Percentiles rank a stretch among this genome's conserved stretches.
These are phyloP conservation scores for Zelostemma sp. DNA, from an alignment of 1,140 invertebrate genomes.

Conservation along the genomic window DNA sequence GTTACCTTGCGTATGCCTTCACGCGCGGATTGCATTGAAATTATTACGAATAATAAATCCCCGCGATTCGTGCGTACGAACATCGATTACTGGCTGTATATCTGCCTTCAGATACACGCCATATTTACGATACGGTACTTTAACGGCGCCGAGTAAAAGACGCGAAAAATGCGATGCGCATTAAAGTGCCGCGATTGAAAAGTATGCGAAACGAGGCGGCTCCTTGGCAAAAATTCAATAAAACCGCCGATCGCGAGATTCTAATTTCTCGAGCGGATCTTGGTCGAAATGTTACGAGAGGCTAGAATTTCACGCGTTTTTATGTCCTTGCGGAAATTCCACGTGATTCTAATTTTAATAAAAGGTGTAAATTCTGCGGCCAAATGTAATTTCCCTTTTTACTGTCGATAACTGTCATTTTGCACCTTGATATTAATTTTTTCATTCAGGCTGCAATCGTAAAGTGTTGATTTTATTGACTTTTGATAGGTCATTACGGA, in stretches of 20 bases:
- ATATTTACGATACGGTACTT: slow-evolving; percentile 8
- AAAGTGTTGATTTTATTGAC: too few species aligned
- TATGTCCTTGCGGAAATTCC: slow-evolving; percentile 2
- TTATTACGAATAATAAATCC: slow-evolving; percentile 24
- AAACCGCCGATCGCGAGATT: not conserved
- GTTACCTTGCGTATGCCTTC: not conserved
- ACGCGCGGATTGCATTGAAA: slow-evolving; percentile 9
- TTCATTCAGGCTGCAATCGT: too few species aligned
- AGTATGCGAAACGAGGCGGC: not conserved
- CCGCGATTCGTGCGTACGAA: slow-evolving; percentile 6
- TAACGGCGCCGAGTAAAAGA: slow-evolving; percentile 5
- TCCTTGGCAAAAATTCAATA: slow-evolving; percentile 7
- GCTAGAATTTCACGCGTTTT: not conserved
- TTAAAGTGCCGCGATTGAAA: slow-evolving; percentile 9
- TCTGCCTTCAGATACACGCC: not conserved
- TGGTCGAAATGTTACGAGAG: not conserved
- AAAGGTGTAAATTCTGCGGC: too few species aligned
- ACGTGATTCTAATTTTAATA: too few species aligned
- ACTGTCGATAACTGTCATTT: too few species aligned
- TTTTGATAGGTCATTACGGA: too few species aligned
- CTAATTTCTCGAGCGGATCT: not conserved
- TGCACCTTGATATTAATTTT: too few species aligned
- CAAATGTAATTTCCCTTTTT: too few species aligned
- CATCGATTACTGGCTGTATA: slow-evolving; percentile 9
- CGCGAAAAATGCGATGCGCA: not conserved